Evolutionary conservation across 2,113 vertebrate genomes (phyloP).

Genomic region (Symphodus melops): DNA sequence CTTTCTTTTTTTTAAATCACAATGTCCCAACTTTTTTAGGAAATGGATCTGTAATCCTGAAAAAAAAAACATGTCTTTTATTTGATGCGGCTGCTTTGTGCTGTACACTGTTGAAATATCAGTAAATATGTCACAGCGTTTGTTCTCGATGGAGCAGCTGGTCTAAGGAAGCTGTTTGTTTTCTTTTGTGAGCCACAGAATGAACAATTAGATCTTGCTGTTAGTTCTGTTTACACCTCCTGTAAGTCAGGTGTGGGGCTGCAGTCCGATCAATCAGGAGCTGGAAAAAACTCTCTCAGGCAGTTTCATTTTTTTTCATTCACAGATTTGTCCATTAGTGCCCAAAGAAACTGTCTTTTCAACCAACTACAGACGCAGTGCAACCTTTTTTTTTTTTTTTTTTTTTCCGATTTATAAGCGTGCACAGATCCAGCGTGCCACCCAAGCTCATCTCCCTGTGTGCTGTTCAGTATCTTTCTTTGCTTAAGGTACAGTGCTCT

Average conservation of each 20-base stretch:
- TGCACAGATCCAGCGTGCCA: conserved; percentile 46
- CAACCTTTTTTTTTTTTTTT: conserved; percentile 66
- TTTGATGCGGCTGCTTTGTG: conserved; percentile 22
- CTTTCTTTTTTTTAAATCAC: too few relatives aligned
- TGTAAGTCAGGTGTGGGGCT: conserved; percentile 50
- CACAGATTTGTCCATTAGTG: conserved; percentile 53
- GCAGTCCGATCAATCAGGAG: conserved; percentile 47
- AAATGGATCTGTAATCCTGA: not conserved
- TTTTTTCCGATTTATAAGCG: conserved; percentile 58
- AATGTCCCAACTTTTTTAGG: too few relatives aligned
- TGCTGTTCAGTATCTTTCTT: conserved; percentile 62
- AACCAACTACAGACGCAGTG: conserved; percentile 23
- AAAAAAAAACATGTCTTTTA: conserved; percentile 46
- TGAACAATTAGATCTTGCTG: conserved; percentile 35
- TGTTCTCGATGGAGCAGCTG: conserved; percentile 39
- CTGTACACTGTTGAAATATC: conserved; percentile 32
- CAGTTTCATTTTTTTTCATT: conserved; percentile 35
- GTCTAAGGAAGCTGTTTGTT: conserved; percentile 25
- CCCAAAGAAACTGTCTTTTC: conserved; percentile 48
- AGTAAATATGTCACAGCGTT: conserved; percentile 43
- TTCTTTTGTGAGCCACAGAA: conserved; percentile 20
- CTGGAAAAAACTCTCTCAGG: conserved; percentile 31
- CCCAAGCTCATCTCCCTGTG: conserved; percentile 56
- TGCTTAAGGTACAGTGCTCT: conserved; percentile 77
- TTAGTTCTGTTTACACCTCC: conserved; percentile 26